These are phyloP conservation scores for Leiothrix lutea DNA, from an alignment of 2,113 vertebrate genomes.

Conservation along the genomic window DNA sequence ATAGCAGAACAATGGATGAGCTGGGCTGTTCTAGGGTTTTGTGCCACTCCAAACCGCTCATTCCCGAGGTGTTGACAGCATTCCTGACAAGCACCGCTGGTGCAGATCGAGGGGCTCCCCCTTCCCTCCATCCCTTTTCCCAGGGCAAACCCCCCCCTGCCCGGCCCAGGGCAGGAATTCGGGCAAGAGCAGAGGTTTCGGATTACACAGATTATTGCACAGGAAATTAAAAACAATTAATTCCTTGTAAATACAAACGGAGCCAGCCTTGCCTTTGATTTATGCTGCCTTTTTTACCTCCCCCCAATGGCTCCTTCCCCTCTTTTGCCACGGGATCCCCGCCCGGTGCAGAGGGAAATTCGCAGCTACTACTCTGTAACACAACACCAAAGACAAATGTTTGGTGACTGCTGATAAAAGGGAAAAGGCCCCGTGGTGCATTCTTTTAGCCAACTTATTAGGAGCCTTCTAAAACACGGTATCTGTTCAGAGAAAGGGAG, in stretches of 20 bases:
- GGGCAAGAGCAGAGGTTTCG: conserved; percentile 39
- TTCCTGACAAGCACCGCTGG: not conserved
- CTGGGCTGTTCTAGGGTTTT: not conserved
- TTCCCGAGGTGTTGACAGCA: not conserved
- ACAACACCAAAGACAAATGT: conserved; percentile 40
- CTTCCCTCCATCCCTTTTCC: not conserved
- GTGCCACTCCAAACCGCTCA: conserved; percentile 6
- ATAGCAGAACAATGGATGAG: not conserved
- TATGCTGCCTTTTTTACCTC: conserved; percentile 28
- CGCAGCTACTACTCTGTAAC: not conserved
- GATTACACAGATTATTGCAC: conserved; percentile 43
- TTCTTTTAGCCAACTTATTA: conserved; percentile 20
- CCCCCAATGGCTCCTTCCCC: not conserved
- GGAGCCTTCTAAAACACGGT: conserved; percentile 2
- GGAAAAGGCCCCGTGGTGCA: conserved; percentile 10
- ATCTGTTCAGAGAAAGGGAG: conserved; percentile 24
- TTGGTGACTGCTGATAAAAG: conserved; percentile 54
- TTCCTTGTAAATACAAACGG: conserved; percentile 67
- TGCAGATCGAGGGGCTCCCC: not conserved
- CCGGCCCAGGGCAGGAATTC: not conserved
- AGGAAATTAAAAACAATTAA: conserved; percentile 72
- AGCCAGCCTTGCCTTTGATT: conserved; percentile 57
- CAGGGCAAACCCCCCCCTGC: not conserved
- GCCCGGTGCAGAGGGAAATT: not conserved
- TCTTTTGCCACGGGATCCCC: not conserved